These are phyloP conservation scores for Neodiprion pinetum DNA, from an alignment of 1,140 invertebrate genomes.

Conservation along the genomic window DNA sequence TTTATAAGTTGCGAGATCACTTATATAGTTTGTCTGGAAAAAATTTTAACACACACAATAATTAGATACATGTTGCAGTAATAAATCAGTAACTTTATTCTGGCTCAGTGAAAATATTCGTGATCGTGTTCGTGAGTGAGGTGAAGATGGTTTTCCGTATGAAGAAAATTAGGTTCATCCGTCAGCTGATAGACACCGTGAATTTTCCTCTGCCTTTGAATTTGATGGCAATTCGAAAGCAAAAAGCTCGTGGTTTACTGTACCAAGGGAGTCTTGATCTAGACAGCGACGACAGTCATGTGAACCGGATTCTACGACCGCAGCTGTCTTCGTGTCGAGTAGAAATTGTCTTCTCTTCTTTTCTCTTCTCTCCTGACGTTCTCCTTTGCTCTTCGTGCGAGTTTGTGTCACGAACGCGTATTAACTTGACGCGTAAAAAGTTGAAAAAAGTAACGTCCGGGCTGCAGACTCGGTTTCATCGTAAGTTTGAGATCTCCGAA, in stretches of 20 bases:
- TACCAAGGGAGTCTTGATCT: not conserved
- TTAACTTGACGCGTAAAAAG: conserved; percentile 26
- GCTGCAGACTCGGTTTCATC: not conserved
- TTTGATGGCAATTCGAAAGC: conserved; percentile 3
- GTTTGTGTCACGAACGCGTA: conserved; percentile 29
- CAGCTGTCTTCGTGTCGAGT: conserved; percentile 24
- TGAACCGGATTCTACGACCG: conserved; percentile 47
- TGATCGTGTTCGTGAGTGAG: too few relatives aligned
- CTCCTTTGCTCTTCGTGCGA: conserved; percentile 17
- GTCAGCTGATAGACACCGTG: too few relatives aligned
- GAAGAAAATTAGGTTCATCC: too few relatives aligned
- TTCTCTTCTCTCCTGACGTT: not conserved
- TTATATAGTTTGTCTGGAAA: too few relatives aligned
- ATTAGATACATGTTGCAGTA: too few relatives aligned
- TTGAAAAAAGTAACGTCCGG: not conserved
- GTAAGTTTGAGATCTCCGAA: too few relatives aligned
- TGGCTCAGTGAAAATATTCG: too few relatives aligned
- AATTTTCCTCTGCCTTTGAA: not conserved
- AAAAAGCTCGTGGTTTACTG: not conserved
- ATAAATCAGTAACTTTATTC: too few relatives aligned
- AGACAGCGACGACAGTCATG: conserved; percentile 32
- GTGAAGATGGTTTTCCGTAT: too few relatives aligned
- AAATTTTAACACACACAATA: too few relatives aligned
- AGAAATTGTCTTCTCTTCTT: conserved; percentile 10
- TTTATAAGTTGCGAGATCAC: too few relatives aligned